These are phyloP conservation scores for Galeopterus variegatus DNA, from an alignment of 2,113 vertebrate genomes.

Conservation along the genomic window DNA sequence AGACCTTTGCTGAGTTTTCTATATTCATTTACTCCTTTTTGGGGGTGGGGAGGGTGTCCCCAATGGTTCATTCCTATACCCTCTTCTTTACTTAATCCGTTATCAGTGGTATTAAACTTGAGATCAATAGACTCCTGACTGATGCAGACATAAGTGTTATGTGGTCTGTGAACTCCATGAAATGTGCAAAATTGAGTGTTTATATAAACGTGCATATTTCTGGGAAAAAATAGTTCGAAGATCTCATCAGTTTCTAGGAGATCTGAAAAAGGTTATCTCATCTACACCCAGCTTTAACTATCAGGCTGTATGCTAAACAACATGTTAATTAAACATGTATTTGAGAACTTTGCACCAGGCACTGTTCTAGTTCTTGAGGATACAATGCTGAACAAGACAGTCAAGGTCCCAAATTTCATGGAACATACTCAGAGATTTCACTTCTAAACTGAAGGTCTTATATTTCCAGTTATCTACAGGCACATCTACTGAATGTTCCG, in stretches of 20 bases:
- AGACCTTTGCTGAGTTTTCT: background rate
- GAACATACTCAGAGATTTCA: background rate
- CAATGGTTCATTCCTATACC: background rate
- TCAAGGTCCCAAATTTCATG: background rate
- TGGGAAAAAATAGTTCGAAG: background rate
- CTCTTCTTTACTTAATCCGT: background rate
- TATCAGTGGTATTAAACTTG: background rate
- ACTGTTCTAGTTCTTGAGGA: slow-evolving; percentile 40
- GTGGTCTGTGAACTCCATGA: background rate
- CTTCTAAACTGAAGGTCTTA: background rate
- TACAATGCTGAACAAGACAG: background rate
- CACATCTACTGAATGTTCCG: background rate
- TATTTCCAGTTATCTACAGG: background rate
- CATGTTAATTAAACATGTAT: background rate
- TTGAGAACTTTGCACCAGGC: background rate
- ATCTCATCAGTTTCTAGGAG: background rate
- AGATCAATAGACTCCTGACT: background rate
- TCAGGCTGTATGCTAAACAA: background rate
- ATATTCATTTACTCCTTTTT: background rate
- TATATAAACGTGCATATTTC: background rate
- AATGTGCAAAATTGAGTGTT: background rate
- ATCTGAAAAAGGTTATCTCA: background rate
- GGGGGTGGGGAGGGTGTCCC: background rate
- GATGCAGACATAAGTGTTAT: background rate
- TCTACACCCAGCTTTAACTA: background rate